These are phyloP conservation scores for Lomographa bimaculata DNA, from an alignment of 2,888 invertebrate species.

Conservation along the genomic window DNA sequence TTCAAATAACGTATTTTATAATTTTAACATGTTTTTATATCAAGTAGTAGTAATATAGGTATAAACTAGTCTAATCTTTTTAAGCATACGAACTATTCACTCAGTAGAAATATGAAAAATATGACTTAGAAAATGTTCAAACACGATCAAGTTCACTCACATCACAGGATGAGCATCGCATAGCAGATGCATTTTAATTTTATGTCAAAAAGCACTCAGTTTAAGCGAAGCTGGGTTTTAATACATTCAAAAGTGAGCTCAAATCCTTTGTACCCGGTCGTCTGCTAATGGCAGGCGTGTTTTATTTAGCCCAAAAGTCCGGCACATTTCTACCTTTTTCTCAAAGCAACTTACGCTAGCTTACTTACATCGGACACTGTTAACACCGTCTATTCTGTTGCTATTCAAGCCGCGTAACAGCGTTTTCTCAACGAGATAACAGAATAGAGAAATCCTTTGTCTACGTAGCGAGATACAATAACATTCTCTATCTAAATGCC, in stretches of 20 bases:
- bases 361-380: slow-evolving; percentile 26
- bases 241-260: slow-evolving; percentile 31
- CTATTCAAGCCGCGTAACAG: slow-evolving; percentile 40
- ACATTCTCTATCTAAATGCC: slow-evolving; percentile 35
- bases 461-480: slow-evolving; percentile 38
- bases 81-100: too few relatives aligned
- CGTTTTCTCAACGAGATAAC: slow-evolving; percentile 55
- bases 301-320: slow-evolving; percentile 44
- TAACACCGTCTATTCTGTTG: too few relatives aligned
- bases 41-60: too few relatives aligned
- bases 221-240: slow-evolving; percentile 25
- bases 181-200: slow-evolving; percentile 24
- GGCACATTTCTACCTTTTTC: slow-evolving; percentile 41
- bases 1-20: too few relatives aligned
- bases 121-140: too few relatives aligned
- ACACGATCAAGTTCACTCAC: too few relatives aligned
- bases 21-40: too few relatives aligned
- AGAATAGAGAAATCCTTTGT: slow-evolving; percentile 57
- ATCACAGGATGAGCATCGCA: slow-evolving; percentile 17
- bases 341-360: too few relatives aligned
- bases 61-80: too few relatives aligned
- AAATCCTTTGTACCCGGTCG: slow-evolving; percentile 38
- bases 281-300: slow-evolving; percentile 35
- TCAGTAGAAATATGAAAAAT: too few relatives aligned
- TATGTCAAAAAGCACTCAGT: slow-evolving; percentile 32